Base-by-base conservation (phyloP, 1,140 invertebrate species). In the Pararge aegeria region DNA sequence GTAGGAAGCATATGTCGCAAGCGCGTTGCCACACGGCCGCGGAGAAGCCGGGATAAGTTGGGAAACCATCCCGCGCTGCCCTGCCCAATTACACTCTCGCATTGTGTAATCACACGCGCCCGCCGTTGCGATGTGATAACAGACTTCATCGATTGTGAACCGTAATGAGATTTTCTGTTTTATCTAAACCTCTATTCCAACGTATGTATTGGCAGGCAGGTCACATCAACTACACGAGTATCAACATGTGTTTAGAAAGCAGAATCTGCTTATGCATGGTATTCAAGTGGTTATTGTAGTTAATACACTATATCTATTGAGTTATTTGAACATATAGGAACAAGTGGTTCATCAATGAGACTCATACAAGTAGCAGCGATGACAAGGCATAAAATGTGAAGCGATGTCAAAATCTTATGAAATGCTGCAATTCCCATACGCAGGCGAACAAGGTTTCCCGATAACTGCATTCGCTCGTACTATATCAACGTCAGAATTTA, bases 1-100 rank as follows among this genome's bases (percentile, higher is more conserved):
- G 81, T 82, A 87, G 84, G 80, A 79, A 76, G 78, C 74, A 61
- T 80, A 70, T 87, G 84, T 82, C 84, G 84, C 79, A 87, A 87
- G 73, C 68, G 73, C 68, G 68, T 87, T 89, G 82, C 83, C 71
- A 71, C 81, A 86, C 76, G 70, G 73, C 56, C 49, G 59, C 67
- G 59, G 55, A 84, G 77, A 73, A 78, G 80, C 77, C 81, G 86
- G 86, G 84, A 89, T 83, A 78, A 72, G 78, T 87, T 87, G 82
- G 84, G 81, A 87, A 87, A 89, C 84, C 72, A 78, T 89, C 86
- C 86, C 83, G 82, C 70, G 2, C 24, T 2, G 24, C 24, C 70
- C 79, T 75, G 69, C 78, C 75, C 83, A 85, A 85, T 87, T 83
- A 85, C 75, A 61, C 67, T 68, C 63, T 60, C 54, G 50, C 13